Evolutionary conservation across 2,113 vertebrate genomes (phyloP).

Genomic region (Cephalopholis sonnerati): DNA sequence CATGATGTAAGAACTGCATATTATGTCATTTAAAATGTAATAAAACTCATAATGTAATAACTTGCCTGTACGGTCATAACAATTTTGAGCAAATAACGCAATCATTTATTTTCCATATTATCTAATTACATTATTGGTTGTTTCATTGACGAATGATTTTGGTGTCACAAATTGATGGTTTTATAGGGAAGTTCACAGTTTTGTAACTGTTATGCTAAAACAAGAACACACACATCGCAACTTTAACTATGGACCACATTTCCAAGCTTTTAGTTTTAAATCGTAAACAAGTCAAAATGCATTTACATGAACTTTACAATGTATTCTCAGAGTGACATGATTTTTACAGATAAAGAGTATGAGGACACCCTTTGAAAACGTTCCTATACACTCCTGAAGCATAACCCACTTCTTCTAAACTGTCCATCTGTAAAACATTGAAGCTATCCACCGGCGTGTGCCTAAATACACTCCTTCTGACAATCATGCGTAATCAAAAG

Average conservation of each 20-base stretch:
- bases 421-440: too few relatives aligned
- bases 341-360: background rate
- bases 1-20: background rate
- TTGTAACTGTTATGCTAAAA: too few relatives aligned
- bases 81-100: background rate
- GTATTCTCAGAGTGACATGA: background rate
- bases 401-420: too few relatives aligned
- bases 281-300: background rate
- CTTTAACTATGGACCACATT: background rate
- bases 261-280: background rate
- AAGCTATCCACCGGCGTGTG: too few relatives aligned
- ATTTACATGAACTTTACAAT: background rate
- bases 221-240: background rate
- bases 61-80: background rate
- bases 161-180: too few relatives aligned
- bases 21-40: background rate
- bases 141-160: background rate
- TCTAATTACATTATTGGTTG: background rate
- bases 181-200: background rate
- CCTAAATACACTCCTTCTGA: background rate
- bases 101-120: background rate
- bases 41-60: background rate
- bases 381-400: background rate
- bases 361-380: background rate
- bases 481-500: background rate